phyloP scores from a whole-genome alignment of 2,888 invertebrate genomes.

The Galeruca laticollis region DNA sequence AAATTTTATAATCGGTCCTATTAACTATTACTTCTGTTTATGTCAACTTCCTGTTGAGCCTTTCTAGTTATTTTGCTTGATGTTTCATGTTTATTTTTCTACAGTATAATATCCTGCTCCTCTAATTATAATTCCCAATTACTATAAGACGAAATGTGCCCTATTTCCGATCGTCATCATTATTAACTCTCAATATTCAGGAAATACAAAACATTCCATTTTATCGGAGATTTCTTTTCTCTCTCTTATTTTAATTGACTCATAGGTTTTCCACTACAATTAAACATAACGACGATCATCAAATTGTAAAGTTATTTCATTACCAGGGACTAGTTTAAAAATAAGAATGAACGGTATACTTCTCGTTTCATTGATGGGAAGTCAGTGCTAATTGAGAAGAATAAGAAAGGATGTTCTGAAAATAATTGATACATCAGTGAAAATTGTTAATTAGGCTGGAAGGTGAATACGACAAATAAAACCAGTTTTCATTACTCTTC shows the following conservation, averaged over 20 bases:
- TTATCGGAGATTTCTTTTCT: background rate
- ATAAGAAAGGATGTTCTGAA: background rate
- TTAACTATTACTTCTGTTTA: too few species aligned
- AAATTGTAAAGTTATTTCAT: background rate
- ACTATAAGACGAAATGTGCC: background rate
- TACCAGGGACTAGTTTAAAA: background rate
- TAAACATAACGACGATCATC: background rate
- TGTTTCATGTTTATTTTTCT: too few species aligned
- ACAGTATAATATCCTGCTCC: background rate
- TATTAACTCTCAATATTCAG: background rate
- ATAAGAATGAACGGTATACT: background rate
- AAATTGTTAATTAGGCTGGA: too few species aligned
- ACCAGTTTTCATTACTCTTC: too few species aligned
- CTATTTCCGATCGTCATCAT: background rate
- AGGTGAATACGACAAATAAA: too few species aligned
- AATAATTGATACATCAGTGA: background rate
- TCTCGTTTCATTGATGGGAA: background rate
- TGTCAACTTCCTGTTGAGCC: too few species aligned
- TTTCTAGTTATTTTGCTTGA: too few species aligned
- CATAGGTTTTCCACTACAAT: background rate
- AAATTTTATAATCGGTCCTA: too few species aligned
- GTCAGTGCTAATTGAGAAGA: background rate
- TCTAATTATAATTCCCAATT: background rate
- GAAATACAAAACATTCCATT: background rate
- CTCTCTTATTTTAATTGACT: background rate